These are phyloP conservation scores for Rostratula benghalensis DNA, from an alignment of 2,113 vertebrate genomes.

Conservation along the genomic window DNA sequence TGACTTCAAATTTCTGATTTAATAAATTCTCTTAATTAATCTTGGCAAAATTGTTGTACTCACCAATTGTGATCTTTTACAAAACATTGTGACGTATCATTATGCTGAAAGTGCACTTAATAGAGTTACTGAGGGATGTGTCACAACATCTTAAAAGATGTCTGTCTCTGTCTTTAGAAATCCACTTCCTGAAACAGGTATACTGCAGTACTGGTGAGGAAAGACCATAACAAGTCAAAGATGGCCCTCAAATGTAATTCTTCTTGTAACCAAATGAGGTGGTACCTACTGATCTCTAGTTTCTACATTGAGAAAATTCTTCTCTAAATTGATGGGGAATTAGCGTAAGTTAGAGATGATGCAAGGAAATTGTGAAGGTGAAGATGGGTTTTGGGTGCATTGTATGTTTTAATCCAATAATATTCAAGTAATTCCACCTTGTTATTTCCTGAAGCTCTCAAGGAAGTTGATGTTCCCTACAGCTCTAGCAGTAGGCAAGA, in stretches of 20 bases:
- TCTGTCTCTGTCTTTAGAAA: not conserved
- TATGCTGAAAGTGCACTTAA: not conserved
- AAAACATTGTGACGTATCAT: not conserved
- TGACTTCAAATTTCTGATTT: not conserved
- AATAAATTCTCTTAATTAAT: not conserved
- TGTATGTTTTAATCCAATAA: not conserved
- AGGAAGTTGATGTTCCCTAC: not conserved
- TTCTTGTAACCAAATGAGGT: not conserved
- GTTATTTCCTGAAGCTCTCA: not conserved
- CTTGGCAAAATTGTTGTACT: not conserved
- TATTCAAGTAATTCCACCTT: not conserved
- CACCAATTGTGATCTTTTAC: not conserved
- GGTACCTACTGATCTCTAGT: not conserved
- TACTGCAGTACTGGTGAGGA: not conserved
- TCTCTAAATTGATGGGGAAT: not conserved
- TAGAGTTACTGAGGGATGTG: not conserved
- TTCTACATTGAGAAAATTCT: not conserved
- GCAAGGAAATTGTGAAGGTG: not conserved
- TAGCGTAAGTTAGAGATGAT: not conserved
- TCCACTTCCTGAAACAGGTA: not conserved
- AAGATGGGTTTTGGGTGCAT: not conserved
- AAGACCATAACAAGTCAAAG: not conserved
- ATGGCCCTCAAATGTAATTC: not conserved
- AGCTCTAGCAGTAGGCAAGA: not conserved
- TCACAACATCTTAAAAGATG: not conserved